Evolutionary conservation across 2,797 vertebrate genomes (phyloP).

Genomic region (Tauraco hartlaubi): DNA sequence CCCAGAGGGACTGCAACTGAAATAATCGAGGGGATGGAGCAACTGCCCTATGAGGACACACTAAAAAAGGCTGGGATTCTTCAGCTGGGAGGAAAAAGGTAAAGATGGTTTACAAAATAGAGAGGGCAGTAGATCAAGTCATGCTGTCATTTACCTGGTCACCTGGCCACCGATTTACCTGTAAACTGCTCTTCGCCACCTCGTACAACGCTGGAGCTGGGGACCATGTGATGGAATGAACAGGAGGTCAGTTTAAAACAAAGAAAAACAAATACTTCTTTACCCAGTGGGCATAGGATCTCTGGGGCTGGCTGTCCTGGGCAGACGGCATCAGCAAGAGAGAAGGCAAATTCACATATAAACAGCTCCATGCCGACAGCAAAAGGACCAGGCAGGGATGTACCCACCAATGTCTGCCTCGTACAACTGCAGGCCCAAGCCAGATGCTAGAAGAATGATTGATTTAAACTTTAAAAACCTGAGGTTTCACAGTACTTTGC

Average conservation of each 20-base stretch:
- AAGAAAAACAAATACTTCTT: neutral
- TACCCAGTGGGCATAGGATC: rapidly evolving
- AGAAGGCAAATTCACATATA: neutral
- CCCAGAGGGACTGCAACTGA: neutral
- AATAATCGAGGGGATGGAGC: neutral
- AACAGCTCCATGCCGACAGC: neutral
- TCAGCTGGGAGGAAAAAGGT: neutral
- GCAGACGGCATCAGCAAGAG: rapidly evolving
- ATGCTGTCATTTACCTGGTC: neutral
- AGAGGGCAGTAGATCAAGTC: neutral
- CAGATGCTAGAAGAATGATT: neutral
- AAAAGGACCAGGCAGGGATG: neutral
- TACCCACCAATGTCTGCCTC: neutral
- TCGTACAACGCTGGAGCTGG: neutral
- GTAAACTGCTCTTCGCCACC: neutral
- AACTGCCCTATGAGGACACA: neutral
- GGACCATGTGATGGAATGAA: rapidly evolving
- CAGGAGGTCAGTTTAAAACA: neutral
- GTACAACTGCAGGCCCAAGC: neutral
- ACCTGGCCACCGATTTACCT: neutral
- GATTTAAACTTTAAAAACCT: neutral
- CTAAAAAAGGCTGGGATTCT: neutral
- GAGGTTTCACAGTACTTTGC: neutral
- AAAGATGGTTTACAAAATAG: neutral
- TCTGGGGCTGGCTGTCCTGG: neutral